A percentile compares a stretch with the other conserved stretches of the same genome.
These are phyloP conservation scores for Pleuronectes platessa DNA, from an alignment of 2,113 vertebrate species.

Conservation along the genomic window DNA sequence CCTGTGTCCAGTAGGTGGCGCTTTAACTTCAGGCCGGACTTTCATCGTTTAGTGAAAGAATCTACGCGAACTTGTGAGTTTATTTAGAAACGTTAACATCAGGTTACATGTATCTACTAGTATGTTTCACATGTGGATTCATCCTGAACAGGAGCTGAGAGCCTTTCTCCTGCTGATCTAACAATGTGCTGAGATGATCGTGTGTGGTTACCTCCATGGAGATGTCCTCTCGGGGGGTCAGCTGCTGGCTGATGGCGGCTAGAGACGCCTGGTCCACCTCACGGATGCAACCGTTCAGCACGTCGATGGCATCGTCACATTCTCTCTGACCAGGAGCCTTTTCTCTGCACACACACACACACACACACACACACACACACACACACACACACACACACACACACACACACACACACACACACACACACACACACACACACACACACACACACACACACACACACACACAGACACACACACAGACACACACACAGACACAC, in stretches of 20 bases:
- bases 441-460: conserved; percentile 5
- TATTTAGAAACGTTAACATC: too few species aligned
- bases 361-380: conserved; percentile 1
- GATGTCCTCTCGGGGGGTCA: conserved; percentile 92
- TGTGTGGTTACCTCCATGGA: conserved; percentile 89
- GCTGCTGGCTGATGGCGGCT: conserved; percentile 95
- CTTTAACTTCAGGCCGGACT: not conserved
- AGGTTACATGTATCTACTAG: too few species aligned
- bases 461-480: conserved; percentile 20
- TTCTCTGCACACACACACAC: conserved; percentile 83
- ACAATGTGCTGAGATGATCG: too few species aligned
- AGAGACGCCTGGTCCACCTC: conserved; percentile 97
- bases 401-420: conserved; percentile 21
- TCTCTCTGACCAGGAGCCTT: conserved; percentile 97
- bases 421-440: conserved; percentile 20
- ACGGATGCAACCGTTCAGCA: conserved; percentile 91
- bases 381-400: conserved; percentile 19
- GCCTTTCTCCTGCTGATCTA: too few species aligned
- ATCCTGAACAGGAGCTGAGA: too few species aligned
- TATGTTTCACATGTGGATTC: too few species aligned
- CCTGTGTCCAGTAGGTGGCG: not conserved
- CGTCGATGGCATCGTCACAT: conserved; percentile 93
- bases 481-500: too few species aligned
- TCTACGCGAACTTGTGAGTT: too few species aligned
- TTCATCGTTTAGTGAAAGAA: too few species aligned